A percentile compares a stretch with the other conserved stretches of the same genome.
phyloP scores from a whole-genome alignment of 2,888 invertebrate species.

The Tortricodes alternella region DNA sequence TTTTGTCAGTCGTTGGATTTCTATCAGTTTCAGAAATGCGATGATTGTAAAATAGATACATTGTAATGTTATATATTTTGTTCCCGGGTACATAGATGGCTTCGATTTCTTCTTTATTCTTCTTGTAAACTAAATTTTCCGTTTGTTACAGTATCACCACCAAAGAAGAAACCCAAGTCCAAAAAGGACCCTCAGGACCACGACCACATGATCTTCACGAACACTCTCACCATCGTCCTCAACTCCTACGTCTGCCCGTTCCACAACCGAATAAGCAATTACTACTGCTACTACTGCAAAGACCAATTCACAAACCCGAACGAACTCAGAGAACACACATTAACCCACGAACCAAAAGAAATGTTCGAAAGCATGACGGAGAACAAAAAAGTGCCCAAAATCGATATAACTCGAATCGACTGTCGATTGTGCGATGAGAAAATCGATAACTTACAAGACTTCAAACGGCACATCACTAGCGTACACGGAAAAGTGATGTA shows the following conservation, averaged over 20 bases:
- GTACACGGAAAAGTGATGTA: conserved; percentile 50
- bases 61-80: too few species aligned
- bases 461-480: conserved; percentile 56
- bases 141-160: conserved; percentile 36
- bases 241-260: conserved; percentile 70
- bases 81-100: background rate
- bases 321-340: conserved; percentile 65
- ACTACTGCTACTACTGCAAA: conserved; percentile 71
- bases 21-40: too few species aligned
- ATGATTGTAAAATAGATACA: too few species aligned
- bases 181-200: conserved; percentile 42
- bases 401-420: conserved; percentile 70
- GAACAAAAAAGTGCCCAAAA: conserved; percentile 68
- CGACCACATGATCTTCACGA: conserved; percentile 58
- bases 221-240: conserved; percentile 60
- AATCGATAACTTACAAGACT: conserved; percentile 56
- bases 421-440: conserved; percentile 63
- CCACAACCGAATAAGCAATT: conserved; percentile 65
- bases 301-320: conserved; percentile 69
- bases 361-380: conserved; percentile 60
- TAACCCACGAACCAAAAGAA: conserved; percentile 58
- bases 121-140: too few species aligned
- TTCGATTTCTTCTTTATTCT: background rate
- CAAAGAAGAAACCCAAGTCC: conserved; percentile 38
- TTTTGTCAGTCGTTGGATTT: too few species aligned